Percentiles rank a stretch among this genome's conserved stretches.
Evolutionary conservation across 1,140 invertebrate species (phyloP).

Genomic region (Kradibia gibbosae): DNA sequence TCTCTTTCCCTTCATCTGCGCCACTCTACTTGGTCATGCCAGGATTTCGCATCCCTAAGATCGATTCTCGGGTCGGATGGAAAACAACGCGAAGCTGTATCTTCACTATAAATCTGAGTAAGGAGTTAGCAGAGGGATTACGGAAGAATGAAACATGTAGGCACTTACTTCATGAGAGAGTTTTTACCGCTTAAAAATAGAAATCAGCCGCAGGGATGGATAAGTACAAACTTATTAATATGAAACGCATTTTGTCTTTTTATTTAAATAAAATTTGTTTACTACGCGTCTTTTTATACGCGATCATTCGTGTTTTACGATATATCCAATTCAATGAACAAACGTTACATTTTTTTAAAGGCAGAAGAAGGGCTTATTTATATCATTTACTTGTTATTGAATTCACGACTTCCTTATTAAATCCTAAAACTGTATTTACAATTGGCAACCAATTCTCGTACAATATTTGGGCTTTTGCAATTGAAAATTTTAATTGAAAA

Average conservation of each 20-base stretch:
- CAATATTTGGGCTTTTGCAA: too few relatives aligned
- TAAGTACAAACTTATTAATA: not conserved
- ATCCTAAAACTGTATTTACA: too few relatives aligned
- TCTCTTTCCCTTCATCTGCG: not conserved
- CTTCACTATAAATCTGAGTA: not conserved
- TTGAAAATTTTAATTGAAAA: too few relatives aligned
- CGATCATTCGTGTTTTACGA: too few relatives aligned
- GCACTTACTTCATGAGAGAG: conserved; percentile 16
- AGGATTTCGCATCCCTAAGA: not conserved
- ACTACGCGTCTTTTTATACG: too few relatives aligned
- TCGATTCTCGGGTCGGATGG: not conserved
- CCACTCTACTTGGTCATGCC: not conserved
- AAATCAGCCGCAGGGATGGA: conserved; percentile 1
- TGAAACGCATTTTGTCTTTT: not conserved
- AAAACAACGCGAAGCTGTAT: not conserved
- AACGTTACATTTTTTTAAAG: too few relatives aligned
- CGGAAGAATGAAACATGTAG: not conserved
- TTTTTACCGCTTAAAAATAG: conserved; percentile 29
- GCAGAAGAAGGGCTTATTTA: too few relatives aligned
- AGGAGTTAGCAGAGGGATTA: not conserved
- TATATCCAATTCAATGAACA: too few relatives aligned
- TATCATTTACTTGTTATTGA: too few relatives aligned
- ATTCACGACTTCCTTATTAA: too few relatives aligned
- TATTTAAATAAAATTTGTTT: not conserved
- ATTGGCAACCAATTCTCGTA: too few relatives aligned